Evolutionary conservation across 2,888 invertebrate species (phyloP), one percentile per base, ranked within the genome.

Genomic region (Heteromurus nitidus): DNA sequence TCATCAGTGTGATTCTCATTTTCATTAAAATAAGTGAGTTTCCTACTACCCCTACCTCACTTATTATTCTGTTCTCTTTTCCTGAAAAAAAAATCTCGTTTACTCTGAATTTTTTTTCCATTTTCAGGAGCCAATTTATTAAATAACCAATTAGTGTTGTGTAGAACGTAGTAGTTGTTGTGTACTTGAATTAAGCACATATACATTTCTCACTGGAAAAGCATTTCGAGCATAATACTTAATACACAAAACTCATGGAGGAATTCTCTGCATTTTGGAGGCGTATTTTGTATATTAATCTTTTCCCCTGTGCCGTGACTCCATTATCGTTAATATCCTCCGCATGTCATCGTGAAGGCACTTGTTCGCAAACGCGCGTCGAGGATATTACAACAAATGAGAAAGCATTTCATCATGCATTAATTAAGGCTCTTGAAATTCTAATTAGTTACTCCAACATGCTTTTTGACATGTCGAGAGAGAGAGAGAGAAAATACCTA

Each of bases 381-480:
- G 72, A 79, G 79, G 64, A 79, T 70, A 65, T 77, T 68, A 77
- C 58, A 79, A 70, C 65, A 64, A 79, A 72, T 70, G 79, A 53
- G 22, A 62, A 72, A 79, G 70, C 79, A 79, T 79, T 70, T 79
- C 79, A 79, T 79, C 79, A 70, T 79, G 70, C 79, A 64, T 79
- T 79, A 79, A 79, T 79, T 79, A 79, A 79, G 70, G 79, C 79
- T 79, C 79, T 79, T 79, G 79, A 79, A 79, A 79, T 79, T 72
- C 79, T 79, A 79, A 79, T 79, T 79, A 79, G 79, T 65, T 70
- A 44, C 79, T 65, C 64, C 64, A 76, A 76, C 76, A 76, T 62
- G 18, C 55, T 69, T 77, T 67, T n/a, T 60, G 47, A 69, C 68
- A 60, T 76, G 76, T 50, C 28, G 55, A n/a, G 55, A 55, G 55